Conservation (phyloP, 2,888 invertebrate genomes). For the Idaea biselata region DNA sequence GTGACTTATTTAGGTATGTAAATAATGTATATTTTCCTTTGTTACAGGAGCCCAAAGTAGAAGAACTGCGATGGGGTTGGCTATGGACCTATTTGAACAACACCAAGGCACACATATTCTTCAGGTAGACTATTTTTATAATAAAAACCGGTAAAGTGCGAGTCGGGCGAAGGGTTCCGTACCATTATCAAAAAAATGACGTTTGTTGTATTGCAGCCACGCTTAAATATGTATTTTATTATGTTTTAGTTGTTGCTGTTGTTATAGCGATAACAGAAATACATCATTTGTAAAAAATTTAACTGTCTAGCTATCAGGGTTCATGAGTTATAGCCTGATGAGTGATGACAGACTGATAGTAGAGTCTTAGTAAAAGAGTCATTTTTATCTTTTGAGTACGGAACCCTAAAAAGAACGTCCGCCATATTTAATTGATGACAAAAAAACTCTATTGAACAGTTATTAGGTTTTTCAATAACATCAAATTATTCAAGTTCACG, state of each 20-base stretch:
- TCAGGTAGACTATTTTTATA: conserved; percentile 84
- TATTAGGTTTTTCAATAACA: neutral
- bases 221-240: no score
- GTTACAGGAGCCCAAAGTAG: conserved; percentile 88
- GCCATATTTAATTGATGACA: neutral
- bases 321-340: neutral
- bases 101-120: conserved; percentile 98
- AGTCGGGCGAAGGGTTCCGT: neutral
- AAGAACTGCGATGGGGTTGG: conserved; percentile 86
- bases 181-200: no score
- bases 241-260: no score
- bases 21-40: conserved; percentile 36
- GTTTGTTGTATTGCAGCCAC: no score
- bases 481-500: neutral
- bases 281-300: neutral
- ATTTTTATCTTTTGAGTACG: no score
- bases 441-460: conserved; percentile 1
- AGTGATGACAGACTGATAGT: no score
- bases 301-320: neutral
- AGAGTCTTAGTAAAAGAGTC: no score
- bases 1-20: neutral
- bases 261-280: no score
- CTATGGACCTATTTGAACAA: conserved; percentile 95
- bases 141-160: neutral
- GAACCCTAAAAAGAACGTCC: neutral